Conservation (phyloP, 37 sponge, comb jelly and placozoan species). For the Lycopodina hypogea region DNA sequence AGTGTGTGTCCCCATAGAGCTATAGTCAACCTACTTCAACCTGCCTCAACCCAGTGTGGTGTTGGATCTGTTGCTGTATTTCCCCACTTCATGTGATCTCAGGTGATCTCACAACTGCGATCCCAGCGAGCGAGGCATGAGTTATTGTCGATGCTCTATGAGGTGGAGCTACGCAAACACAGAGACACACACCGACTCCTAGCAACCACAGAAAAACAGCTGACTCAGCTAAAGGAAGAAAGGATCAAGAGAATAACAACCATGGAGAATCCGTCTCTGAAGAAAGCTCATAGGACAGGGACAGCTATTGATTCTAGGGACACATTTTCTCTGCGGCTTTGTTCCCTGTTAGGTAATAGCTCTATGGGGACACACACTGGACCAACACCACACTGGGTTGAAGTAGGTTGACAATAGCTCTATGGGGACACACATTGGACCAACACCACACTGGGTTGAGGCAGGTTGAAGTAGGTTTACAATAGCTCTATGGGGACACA, state of each 20-base stretch:
- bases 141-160: slow-evolving; percentile 58
- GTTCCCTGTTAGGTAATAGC: slow-evolving; percentile 21
- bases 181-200: slow-evolving; percentile 59
- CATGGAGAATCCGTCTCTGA: slow-evolving; percentile 27
- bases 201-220: slow-evolving; percentile 28
- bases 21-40: too few relatives aligned
- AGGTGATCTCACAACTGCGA: slow-evolving; percentile 54
- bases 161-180: slow-evolving; percentile 62
- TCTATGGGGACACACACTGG: too few relatives aligned
- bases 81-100: background rate
- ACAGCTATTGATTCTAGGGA: slow-evolving; percentile 42
- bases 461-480: too few relatives aligned
- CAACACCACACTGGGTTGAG: too few relatives aligned
- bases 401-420: too few relatives aligned
- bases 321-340: slow-evolving; percentile 6
- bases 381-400: too few relatives aligned
- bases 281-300: background rate
- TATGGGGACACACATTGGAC: too few relatives aligned
- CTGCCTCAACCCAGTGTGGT: too few relatives aligned
- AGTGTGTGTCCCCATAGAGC: too few relatives aligned
- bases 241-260: slow-evolving; percentile 23
- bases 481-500: too few relatives aligned
- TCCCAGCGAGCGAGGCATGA: slow-evolving; percentile 47
- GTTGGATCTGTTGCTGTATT: background rate
- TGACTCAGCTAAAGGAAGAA: slow-evolving; percentile 33